Percentiles rank a stretch among this genome's conserved stretches.
Evolutionary conservation across 1,140 invertebrate genomes (phyloP).

Genomic region (Saccostrea echinata): DNA sequence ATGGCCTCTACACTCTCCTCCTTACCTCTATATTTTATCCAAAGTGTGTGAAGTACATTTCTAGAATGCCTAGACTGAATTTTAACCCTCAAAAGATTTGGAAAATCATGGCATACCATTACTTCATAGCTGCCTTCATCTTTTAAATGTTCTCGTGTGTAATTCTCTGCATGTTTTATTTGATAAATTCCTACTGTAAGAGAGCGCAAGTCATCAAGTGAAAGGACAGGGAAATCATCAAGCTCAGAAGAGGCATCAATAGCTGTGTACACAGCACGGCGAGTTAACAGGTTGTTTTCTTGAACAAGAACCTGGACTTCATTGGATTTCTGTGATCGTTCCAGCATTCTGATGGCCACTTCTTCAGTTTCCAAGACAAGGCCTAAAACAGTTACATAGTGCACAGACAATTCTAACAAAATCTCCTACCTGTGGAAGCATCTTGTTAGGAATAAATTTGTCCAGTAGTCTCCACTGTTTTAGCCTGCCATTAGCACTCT

Average conservation of each 20-base stretch:
- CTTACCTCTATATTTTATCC: too few relatives aligned
- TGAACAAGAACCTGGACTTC: not conserved
- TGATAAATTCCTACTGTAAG: conserved; percentile 48
- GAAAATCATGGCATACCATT: too few relatives aligned
- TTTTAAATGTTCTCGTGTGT: conserved; percentile 40
- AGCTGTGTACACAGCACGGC: not conserved
- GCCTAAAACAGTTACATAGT: too few relatives aligned
- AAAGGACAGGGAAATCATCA: conserved; percentile 28
- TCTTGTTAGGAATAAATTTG: conserved; percentile 2
- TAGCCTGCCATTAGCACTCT: too few relatives aligned
- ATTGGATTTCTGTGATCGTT: not conserved
- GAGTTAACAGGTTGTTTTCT: conserved; percentile 21
- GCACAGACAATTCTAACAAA: too few relatives aligned
- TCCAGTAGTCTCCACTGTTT: conserved; percentile 27
- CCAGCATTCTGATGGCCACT: not conserved
- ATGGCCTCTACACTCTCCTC: too few relatives aligned
- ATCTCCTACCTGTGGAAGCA: not conserved
- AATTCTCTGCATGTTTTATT: conserved; percentile 35
- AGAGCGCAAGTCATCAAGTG: conserved; percentile 35
- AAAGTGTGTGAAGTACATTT: too few relatives aligned
- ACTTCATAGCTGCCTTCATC: too few relatives aligned
- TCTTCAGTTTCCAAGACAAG: too few relatives aligned
- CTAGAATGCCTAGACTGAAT: too few relatives aligned
- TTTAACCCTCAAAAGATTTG: too few relatives aligned
- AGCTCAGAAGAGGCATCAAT: not conserved